Conservation (phyloP, 1,140 invertebrate species). For the Drosophila littoralis region DNA sequence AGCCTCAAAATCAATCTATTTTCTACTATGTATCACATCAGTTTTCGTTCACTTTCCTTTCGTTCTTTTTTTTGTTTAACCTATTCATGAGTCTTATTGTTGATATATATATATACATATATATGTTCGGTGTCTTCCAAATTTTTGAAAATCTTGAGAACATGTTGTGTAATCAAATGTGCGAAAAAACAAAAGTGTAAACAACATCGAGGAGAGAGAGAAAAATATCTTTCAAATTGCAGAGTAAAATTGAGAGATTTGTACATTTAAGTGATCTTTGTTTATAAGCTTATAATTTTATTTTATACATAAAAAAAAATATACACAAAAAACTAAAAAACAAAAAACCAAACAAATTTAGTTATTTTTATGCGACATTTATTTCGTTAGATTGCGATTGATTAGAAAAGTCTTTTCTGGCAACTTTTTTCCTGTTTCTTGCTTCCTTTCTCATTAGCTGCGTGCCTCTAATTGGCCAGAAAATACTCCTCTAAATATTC, state of each 20-base stretch:
- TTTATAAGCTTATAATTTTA: conserved; percentile 84
- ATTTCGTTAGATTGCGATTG: neutral
- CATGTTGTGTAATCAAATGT: conserved; percentile 48
- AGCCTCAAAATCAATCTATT: conserved; percentile 48
- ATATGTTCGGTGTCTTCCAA: conserved; percentile 26
- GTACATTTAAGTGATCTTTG: conserved; percentile 84
- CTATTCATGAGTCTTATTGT: conserved; percentile 37
- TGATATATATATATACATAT: conserved; percentile 9
- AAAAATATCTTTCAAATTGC: conserved; percentile 65
- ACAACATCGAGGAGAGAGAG: conserved; percentile 70
- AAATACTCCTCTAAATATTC: too few species aligned
- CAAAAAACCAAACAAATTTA: conserved; percentile 13
- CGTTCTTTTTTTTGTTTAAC: conserved; percentile 8
- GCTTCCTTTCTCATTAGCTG: too few species aligned
- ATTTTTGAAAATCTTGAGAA: conserved; percentile 18
- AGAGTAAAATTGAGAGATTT: conserved; percentile 82
- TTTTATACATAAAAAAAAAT: conserved; percentile 81
- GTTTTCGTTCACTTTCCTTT: conserved; percentile 32
- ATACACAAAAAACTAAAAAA: conserved; percentile 53
- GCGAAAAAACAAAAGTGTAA: conserved; percentile 49
- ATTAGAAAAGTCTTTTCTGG: neutral
- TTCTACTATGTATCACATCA: conserved; percentile 38
- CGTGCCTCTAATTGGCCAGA: too few species aligned
- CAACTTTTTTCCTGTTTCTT: too few species aligned
- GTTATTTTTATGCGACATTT: conserved; percentile 9